Base-by-base conservation (phyloP, 1,140 invertebrate species). In the Ooceraea biroi region DNA sequence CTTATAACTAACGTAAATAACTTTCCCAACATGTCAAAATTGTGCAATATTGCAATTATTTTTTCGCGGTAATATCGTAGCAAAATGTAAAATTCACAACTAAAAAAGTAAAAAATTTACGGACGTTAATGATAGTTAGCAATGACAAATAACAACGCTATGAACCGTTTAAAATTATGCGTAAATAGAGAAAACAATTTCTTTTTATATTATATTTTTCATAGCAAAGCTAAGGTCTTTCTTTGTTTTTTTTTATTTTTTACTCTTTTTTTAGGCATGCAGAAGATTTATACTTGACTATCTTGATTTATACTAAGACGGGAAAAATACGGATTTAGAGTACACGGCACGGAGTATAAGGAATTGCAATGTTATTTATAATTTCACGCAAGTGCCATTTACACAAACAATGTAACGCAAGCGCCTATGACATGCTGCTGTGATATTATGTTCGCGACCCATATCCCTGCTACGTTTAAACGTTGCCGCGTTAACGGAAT, bases 401-500 rank as follows among this genome's bases (percentile, higher is more conserved):
- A 46, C 52, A 22, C 73, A 80, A 80, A 80, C 65, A 71, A 71
- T 80, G 57, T 30, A 69, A 25, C 41, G 65, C n/a, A 57, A 36
- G 65, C 25, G 76, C 11, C 17, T 78, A 78, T 41, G 52, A 57
- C 17, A 69, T 3, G 30, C 68, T 41, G 22, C 25, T 52, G 12
- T n/a, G 41, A 25, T 80, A 80, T 80, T 80, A 80, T 36, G 44
- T 69, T 77, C 57, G 65, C 76, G 76, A 78, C 63, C 76, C 36
- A 78, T 57, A 69, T 80, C 22, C 76, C 36, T 7, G n/a, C 65
- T 27, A 22, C 36, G 76, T 58, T 77, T 69, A 69, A 80, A 36
- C 76, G 50, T 36, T 57, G 76, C 73, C 48, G 73, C 76, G 76
- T 71, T 82, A 82, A 74, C 71, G 44, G 69, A 82, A 82, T 82